phyloP scores from a whole-genome alignment of 2,888 invertebrate species.

The Apodemia mormo region DNA sequence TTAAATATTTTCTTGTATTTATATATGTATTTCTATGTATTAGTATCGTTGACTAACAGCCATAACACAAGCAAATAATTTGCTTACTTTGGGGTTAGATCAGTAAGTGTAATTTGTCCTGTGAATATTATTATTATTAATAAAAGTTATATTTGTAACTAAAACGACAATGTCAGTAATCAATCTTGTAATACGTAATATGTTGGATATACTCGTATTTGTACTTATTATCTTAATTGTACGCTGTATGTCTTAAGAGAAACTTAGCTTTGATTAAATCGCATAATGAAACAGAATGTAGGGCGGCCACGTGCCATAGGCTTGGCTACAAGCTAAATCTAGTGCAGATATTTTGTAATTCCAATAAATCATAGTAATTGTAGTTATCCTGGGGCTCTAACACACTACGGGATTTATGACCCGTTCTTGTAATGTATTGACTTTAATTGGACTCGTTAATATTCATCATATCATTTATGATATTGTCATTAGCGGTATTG shows the following conservation, averaged over 20 bases:
- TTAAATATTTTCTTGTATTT: too few species aligned
- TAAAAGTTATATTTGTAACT: too few species aligned
- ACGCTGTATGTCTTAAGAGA: not conserved
- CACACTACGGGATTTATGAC: constrained; percentile 25
- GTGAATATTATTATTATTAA: too few species aligned
- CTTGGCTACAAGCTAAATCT: constrained; percentile 34
- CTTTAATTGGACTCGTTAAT: not conserved
- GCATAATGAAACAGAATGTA: constrained; percentile 41
- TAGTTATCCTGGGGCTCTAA: constrained; percentile 23
- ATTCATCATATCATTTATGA: not conserved
- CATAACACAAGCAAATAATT: too few species aligned
- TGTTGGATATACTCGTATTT: not conserved
- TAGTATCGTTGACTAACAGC: too few species aligned
- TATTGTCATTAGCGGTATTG: not conserved
- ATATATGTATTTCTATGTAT: too few species aligned
- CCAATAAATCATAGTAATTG: constrained; percentile 35
- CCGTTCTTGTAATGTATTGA: constrained; percentile 1
- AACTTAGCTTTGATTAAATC: constrained; percentile 28
- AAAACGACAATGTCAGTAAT: not conserved
- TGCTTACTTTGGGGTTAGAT: too few species aligned
- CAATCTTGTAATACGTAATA: not conserved
- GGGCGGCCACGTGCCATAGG: constrained; percentile 48
- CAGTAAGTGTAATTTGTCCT: too few species aligned
- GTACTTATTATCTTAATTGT: constrained; percentile 6
- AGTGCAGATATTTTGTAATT: constrained; percentile 40